Conservation (phyloP, 2,797 vertebrate genomes). For the Halcyon smyrnensis region DNA sequence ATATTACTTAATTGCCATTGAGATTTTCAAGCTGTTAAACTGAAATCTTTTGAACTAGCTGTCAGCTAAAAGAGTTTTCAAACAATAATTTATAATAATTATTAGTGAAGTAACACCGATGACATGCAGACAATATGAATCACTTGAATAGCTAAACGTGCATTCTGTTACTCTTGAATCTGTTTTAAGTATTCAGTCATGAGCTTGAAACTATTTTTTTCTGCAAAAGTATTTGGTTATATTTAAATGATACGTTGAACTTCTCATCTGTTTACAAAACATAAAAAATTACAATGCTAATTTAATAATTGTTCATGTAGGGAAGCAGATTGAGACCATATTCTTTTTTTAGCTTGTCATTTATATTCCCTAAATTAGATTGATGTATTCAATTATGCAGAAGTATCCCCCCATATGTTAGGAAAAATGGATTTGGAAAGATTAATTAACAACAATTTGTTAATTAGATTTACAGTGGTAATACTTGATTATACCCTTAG, state of each 20-base stretch:
- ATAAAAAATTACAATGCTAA: conserved; percentile 21
- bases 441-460: conserved; percentile 49
- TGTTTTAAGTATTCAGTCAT: background rate
- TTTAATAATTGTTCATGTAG: conserved; percentile 44
- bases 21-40: conserved; percentile 14
- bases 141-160: background rate
- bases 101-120: background rate
- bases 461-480: conserved; percentile 29
- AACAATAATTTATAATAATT: conserved; percentile 17
- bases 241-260: conserved; percentile 18
- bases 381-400: conserved; percentile 15
- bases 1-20: conserved; percentile 33
- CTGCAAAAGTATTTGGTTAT: background rate
- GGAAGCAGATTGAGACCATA: background rate
- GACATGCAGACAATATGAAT: background rate
- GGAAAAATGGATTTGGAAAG: conserved; percentile 7
- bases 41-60: conserved; percentile 31
- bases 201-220: background rate
- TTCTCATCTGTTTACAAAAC: conserved; percentile 17
- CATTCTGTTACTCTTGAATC: background rate
- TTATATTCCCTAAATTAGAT: conserved; percentile 40
- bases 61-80: conserved; percentile 17
- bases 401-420: conserved; percentile 6
- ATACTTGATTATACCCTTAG: background rate
- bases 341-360: conserved; percentile 30